Conservation (phyloP, 2,888 invertebrate species). For the Drosophila phalerata region DNA sequence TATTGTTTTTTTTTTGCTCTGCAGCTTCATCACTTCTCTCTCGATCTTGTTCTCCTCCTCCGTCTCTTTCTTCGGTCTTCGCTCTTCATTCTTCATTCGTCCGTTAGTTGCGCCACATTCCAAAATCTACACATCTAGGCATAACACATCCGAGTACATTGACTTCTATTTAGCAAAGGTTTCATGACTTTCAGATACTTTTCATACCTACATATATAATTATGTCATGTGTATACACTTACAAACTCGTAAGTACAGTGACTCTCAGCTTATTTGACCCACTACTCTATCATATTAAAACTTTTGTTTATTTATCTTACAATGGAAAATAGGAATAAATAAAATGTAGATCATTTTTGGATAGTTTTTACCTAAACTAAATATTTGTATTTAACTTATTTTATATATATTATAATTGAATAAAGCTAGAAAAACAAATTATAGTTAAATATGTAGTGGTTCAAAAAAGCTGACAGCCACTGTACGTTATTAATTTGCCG, state of each 20-base stretch:
- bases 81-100: conserved; percentile 5
- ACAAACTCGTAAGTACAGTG: neutral
- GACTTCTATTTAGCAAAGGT: conserved; percentile 41
- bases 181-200: conserved; percentile 15
- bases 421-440: too few species aligned
- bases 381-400: too few species aligned
- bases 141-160: conserved; percentile 48
- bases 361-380: too few species aligned
- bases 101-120: conserved; percentile 22
- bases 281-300: too few species aligned
- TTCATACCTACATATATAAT: too few species aligned
- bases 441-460: too few species aligned
- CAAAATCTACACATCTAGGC: conserved; percentile 33
- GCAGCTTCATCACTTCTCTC: conserved; percentile 24
- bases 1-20: conserved; percentile 15
- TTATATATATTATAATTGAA: too few species aligned
- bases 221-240: neutral
- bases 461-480: too few species aligned
- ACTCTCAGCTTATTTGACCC: too few species aligned
- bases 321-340: too few species aligned
- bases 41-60: neutral
- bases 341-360: too few species aligned
- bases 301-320: too few species aligned
- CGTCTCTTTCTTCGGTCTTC: conserved; percentile 3
- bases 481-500: neutral